Conservation (phyloP, 2,797 vertebrate species). For the Darevskia nairensis region DNA sequence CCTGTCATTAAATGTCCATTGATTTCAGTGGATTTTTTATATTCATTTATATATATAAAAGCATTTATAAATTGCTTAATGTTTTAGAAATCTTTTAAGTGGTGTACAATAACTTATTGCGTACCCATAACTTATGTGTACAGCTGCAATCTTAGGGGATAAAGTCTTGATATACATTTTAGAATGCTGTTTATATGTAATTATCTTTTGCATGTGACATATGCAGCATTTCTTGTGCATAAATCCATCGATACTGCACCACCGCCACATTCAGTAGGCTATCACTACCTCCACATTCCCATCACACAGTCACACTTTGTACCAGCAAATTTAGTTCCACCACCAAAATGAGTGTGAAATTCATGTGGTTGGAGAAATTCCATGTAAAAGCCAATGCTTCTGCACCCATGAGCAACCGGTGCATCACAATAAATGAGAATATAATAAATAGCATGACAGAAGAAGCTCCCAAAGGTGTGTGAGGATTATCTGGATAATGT, state of each 20-base stretch:
- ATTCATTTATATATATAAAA: too few species aligned
- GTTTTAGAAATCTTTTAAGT: too few species aligned
- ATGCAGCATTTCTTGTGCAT: neutral
- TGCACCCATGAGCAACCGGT: neutral
- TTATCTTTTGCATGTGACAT: neutral
- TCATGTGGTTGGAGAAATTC: neutral
- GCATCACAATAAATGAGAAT: neutral
- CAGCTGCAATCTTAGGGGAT: neutral
- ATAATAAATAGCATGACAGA: neutral
- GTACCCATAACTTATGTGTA: neutral
- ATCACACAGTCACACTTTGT: neutral
- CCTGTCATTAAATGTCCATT: conserved; percentile 1
- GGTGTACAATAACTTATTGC: neutral
- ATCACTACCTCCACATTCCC: neutral
- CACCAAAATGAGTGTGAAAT: neutral
- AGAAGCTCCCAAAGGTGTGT: conserved; percentile 53
- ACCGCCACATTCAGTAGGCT: neutral
- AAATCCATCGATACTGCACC: neutral
- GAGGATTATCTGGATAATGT: neutral
- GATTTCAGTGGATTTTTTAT: neutral
- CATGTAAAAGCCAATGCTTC: too few species aligned
- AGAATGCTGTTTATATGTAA: neutral
- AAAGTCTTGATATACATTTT: neutral
- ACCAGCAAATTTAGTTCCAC: neutral
- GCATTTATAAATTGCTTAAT: too few species aligned